Percentiles rank a stretch among this genome's conserved stretches.
phyloP scores from a whole-genome alignment of 2,888 invertebrate genomes.

The Hirtodrosophila duncani region DNA sequence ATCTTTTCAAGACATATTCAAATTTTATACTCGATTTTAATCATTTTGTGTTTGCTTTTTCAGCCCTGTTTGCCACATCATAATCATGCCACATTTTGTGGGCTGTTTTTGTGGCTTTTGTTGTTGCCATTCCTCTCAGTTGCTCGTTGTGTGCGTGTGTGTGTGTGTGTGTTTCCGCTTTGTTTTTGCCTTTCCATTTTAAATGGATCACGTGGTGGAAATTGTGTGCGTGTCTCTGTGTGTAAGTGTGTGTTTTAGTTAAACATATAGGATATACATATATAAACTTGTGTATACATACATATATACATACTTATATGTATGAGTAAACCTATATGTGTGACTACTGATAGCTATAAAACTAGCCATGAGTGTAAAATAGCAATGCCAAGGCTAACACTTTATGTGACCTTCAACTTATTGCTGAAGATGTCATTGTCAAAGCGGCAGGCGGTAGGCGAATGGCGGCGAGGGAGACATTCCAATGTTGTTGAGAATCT shows the following conservation, averaged over 20 bases:
- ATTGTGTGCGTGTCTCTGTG: constrained; percentile 29
- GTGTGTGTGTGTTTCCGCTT: not conserved
- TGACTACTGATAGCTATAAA: too few species aligned
- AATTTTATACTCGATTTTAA: too few species aligned
- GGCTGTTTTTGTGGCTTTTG: too few species aligned
- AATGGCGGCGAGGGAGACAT: too few species aligned
- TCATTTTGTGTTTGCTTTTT: too few species aligned
- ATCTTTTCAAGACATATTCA: too few species aligned
- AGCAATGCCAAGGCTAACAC: constrained; percentile 33
- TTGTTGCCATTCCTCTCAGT: not conserved
- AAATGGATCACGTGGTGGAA: constrained; percentile 56
- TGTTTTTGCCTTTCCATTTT: constrained; percentile 35
- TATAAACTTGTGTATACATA: not conserved
- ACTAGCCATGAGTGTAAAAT: too few species aligned
- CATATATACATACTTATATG: not conserved
- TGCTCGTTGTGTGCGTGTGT: constrained; percentile 4
- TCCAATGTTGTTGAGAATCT: too few species aligned
- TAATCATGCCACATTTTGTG: constrained; percentile 13
- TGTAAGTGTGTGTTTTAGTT: not conserved
- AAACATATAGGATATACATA: too few species aligned
- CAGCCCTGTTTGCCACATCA: not conserved
- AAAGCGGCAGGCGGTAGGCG: too few species aligned
- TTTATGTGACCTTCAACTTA: constrained; percentile 11
- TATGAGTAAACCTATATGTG: constrained; percentile 13
- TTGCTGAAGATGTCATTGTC: too few species aligned